Conservation (phyloP, 2,888 invertebrate genomes). For the Linnaemya tessellans region DNA sequence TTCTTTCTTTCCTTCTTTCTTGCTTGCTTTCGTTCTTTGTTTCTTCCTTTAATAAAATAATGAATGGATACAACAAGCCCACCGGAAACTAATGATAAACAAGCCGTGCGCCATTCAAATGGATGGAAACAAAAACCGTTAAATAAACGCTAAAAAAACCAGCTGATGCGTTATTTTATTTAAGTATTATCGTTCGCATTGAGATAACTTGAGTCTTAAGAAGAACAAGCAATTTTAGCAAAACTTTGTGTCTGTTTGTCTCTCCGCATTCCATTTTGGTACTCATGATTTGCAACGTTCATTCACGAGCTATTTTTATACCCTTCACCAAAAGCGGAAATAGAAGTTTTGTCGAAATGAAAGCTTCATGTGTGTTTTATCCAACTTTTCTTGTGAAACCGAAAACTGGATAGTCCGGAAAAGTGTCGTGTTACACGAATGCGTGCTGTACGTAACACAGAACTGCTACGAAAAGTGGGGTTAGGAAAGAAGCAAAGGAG, state of each 20-base stretch:
- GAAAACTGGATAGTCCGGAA: no score
- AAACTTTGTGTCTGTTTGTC: background rate
- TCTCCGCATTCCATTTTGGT: background rate
- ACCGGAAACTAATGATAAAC: conserved; percentile 67
- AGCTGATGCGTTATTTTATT: conserved; percentile 64
- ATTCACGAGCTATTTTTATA: conserved; percentile 17
- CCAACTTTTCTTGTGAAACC: no score
- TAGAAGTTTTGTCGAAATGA: no score
- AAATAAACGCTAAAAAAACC: conserved; percentile 38
- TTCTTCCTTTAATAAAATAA: conserved; percentile 51
- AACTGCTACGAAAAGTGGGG: no score
- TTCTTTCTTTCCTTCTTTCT: background rate
- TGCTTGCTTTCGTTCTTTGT: conserved; percentile 20
- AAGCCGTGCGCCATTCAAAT: conserved; percentile 55
- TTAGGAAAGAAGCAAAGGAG: no score
- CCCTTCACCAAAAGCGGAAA: no score
- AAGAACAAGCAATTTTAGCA: background rate
- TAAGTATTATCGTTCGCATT: conserved; percentile 42
- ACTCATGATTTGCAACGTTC: background rate
- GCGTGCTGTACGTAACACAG: no score
- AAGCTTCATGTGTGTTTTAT: no score
- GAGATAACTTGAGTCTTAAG: conserved; percentile 24
- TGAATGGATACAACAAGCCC: conserved; percentile 63
- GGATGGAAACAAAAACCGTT: conserved; percentile 40
- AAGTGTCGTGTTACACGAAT: no score